Evolutionary conservation across 2,113 vertebrate genomes (phyloP).

Genomic region (Forbesichthys agassizii): DNA sequence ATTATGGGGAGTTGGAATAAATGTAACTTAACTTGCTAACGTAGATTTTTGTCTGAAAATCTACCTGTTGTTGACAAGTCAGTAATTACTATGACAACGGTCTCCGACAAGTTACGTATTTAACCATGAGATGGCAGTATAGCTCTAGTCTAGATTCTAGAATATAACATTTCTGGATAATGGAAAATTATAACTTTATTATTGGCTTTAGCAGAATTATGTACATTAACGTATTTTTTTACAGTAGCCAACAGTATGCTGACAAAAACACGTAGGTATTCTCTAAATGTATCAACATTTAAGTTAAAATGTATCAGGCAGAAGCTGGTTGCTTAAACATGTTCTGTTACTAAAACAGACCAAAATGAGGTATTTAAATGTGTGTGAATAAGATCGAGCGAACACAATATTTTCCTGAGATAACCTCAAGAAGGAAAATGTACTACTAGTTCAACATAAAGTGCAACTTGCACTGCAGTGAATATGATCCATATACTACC

Average conservation of each 20-base stretch:
- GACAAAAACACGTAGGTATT: neutral
- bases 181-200: neutral
- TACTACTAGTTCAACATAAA: no score
- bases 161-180: neutral
- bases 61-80: constrained; percentile 35
- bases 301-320: neutral
- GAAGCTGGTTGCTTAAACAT: neutral
- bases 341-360: neutral
- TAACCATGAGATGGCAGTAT: constrained; percentile 38
- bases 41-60: neutral
- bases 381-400: neutral
- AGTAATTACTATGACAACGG: constrained; percentile 52
- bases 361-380: neutral
- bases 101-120: neutral
- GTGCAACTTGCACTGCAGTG: neutral
- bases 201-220: constrained; percentile 1
- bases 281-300: constrained; percentile 3
- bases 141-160: neutral
- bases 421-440: neutral
- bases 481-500: constrained; percentile 4
- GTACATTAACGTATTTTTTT: constrained; percentile 9
- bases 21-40: neutral
- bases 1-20: no score
- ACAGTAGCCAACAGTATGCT: neutral
- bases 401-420: neutral